Base-by-base conservation (phyloP, 2,888 invertebrate species). In the Drosophila mercatorum region DNA sequence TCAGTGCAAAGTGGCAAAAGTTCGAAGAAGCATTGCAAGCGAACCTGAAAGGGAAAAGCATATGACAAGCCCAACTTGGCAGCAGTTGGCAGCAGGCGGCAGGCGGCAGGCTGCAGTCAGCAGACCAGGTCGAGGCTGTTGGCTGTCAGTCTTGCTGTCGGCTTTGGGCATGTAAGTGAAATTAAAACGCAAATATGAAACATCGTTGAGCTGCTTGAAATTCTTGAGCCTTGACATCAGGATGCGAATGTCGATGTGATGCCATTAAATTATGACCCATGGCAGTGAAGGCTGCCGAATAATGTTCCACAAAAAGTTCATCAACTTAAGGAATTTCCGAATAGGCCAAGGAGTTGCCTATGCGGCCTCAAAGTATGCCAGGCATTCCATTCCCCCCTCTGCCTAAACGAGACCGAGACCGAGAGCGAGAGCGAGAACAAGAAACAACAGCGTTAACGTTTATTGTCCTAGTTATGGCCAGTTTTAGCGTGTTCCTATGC, bases 101-200 rank as follows among this genome's bases (percentile, higher is more conserved):
- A 53, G 55, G 14, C 67, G 47, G 66, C 47, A 65, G 73, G 36
- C 43, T 43, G 43, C 31, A 31, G 53, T 22, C 41, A 34, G 53
- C 28, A 34, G 52, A 17, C 22, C 47, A 38, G 58, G 57, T 49
- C 52, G 52, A 57, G 56, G 41, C 66, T 62, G 56, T 60, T 61
- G 60, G n/a, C 60, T 44, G 58, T 41, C 56, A 17, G 51, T 36
- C 61, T 47, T 31, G 56, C 26, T 44, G 41, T 57, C 57, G 51
- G 46, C 55, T 68, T 64, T 58, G 60, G 71, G 67, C 73, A 75
- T 83, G 71, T 76, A 73, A 80, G 75, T 79, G 78, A 83, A 84
- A 80, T 86, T 75, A 75, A 76, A 74, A 70, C 71, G 75, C 66
- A 72, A 83, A 87, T 80, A 84, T 83, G 82, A 76, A 84, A 81